Conservation (phyloP, 2,888 invertebrate species). For the Caenorhabditis sp. region DNA sequence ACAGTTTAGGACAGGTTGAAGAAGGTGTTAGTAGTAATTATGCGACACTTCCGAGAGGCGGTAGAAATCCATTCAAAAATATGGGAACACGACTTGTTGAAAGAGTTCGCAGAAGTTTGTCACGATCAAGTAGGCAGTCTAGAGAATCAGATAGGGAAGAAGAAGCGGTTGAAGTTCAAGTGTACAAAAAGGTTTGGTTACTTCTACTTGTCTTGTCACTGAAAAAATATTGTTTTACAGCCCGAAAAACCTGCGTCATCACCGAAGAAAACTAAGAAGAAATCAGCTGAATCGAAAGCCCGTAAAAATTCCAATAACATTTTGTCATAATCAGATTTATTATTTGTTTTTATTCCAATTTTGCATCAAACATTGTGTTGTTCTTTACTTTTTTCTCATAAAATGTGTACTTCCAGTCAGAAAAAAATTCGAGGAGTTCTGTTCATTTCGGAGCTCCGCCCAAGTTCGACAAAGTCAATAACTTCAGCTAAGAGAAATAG, state of each 20-base stretch:
- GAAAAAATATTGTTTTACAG: constrained; percentile 13
- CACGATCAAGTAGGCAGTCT: constrained; percentile 47
- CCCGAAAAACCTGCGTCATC: constrained; percentile 46
- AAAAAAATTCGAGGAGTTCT: too few relatives aligned
- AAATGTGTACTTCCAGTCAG: background rate
- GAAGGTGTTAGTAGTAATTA: constrained; percentile 48
- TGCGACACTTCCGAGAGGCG: constrained; percentile 52
- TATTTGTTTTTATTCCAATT: background rate
- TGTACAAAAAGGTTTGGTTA: constrained; percentile 40
- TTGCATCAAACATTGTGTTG: background rate
- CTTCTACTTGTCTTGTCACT: background rate
- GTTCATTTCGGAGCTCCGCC: too few relatives aligned
- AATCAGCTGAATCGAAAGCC: constrained; percentile 59
- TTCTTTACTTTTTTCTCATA: background rate
- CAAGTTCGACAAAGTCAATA: too few relatives aligned
- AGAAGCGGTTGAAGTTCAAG: constrained; percentile 36
- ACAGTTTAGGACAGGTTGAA: constrained; percentile 45
- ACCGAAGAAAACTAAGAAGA: constrained; percentile 61
- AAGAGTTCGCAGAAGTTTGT: constrained; percentile 61
- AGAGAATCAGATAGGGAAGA: constrained; percentile 39
- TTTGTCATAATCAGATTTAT: background rate
- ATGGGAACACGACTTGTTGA: constrained; percentile 67
- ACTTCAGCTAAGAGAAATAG: too few relatives aligned
- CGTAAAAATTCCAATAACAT: constrained; percentile 31
- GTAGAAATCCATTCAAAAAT: constrained; percentile 58